A percentile compares a stretch with the other conserved stretches of the same genome.
Evolutionary conservation across 2,888 invertebrate species (phyloP).

Genomic region (Brachypalpus laphriformis): DNA sequence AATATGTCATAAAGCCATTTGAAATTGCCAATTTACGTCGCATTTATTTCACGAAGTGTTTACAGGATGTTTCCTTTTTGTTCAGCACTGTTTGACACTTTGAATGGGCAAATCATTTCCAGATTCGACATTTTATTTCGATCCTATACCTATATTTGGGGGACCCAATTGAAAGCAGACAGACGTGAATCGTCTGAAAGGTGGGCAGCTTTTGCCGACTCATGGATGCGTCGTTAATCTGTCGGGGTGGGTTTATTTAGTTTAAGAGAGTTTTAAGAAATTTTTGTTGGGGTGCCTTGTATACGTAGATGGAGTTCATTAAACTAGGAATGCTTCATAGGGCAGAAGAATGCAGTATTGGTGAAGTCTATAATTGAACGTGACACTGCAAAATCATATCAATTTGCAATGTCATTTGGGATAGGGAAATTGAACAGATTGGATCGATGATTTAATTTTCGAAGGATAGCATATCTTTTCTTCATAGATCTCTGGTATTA

Average conservation of each 20-base stretch:
- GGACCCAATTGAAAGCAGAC: background rate
- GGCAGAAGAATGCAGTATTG: background rate
- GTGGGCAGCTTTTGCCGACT: slow-evolving; percentile 19
- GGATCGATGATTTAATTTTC: background rate
- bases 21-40: slow-evolving; percentile 74
- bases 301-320: slow-evolving; percentile 30
- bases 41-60: slow-evolving; percentile 73
- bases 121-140: slow-evolving; percentile 44
- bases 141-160: background rate
- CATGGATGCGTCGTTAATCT: slow-evolving; percentile 44
- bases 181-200: background rate
- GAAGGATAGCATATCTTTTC: no score
- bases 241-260: slow-evolving; percentile 7
- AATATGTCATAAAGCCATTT: slow-evolving; percentile 74
- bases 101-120: slow-evolving; percentile 62
- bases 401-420: slow-evolving; percentile 1
- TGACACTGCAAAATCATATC: slow-evolving; percentile 18
- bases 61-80: slow-evolving; percentile 67
- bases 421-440: background rate
- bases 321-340: slow-evolving; percentile 23
- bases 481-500: no score
- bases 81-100: slow-evolving; percentile 45
- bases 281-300: background rate
- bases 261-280: background rate
- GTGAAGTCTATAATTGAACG: slow-evolving; percentile 24